Base-by-base conservation (phyloP, 1,140 invertebrate species). In the Tribolium madens region DNA sequence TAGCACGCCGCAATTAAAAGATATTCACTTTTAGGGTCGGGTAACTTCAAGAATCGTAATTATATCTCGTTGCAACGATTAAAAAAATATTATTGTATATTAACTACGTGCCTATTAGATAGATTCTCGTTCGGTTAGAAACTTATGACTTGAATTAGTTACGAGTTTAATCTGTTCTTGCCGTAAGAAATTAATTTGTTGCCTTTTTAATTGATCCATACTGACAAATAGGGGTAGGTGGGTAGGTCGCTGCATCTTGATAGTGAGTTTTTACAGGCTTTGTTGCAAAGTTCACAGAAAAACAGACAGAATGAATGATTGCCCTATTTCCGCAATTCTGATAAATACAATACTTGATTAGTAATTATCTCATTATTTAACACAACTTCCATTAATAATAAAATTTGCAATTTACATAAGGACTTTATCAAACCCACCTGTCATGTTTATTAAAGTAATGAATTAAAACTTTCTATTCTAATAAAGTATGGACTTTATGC, bases 21-120 rank as follows among this genome's bases (percentile, higher is more conserved):
- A 71, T 47, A 71, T 71, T 50, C 68, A 71, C 68, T 71, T 71
- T 71, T 71, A 71, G 36, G 47, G 68, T 71, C 68, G 47, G 42
- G 68, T 71, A 71, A 71, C 42, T 50, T 71, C 68, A 47, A 71
- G 47, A 71, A 71, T 71, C 18, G 47, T 71, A 71, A 71, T 71
- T 71, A 71, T 71, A 71, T 64, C 57, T 64, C 26, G 21, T 26
- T 64, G 57, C 10, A 31, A 33, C 57, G 57, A 64, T 64, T 64
- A 64, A 64, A 64, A 60, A 64, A 64, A 64, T 64, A 64, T 64
- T 64, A 64, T 64, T 64, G 57, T 64, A 33, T 64, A 64, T 64
- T 64, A 64, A 64, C 57, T 64, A 64, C 57, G 26, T 33, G 12
- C 18, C 57, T 64, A 64, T 64, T 64, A 64, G 26, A 64, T 64